Base-by-base conservation (phyloP, 2,888 invertebrate species). In the Thera britannica region DNA sequence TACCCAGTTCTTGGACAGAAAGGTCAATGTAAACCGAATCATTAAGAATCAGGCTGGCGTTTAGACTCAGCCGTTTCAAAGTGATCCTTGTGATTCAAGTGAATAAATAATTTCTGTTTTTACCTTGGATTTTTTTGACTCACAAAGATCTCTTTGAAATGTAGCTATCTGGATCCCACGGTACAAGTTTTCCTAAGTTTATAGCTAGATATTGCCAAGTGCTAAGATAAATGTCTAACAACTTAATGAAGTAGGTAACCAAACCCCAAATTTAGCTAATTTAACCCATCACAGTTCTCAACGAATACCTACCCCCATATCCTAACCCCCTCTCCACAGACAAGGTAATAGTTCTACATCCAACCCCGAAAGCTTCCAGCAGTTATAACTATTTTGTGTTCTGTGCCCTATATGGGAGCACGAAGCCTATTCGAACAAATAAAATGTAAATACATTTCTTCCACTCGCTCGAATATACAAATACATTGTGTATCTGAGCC, bases 371-470 rank as follows among this genome's bases (percentile, higher is more conserved):
- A 36, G 38, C 8, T 55, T 9, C 9, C 57, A 51, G 7, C 8
- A 46, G 46, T 38, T 38, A 7, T 52, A 52, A 52, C 62, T 62
- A 54, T 44, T 55, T 51, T 44, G 51, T 57, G 23, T 12, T 61
- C 60, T 51, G 35, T 12, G 58, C n/a, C 54, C 65, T 65, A 65
- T 49, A 65, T 62, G 64, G 55, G 59, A 56, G 51, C 57, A 35
- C 54, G 36, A 51, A 44, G 62, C 59, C 60, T 66, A 68, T 67
- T 68, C 73, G 66, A 68, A 69, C 66, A 69, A 72, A 70, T 70
- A 70, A 46, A 72, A 75, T 73, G 75, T 75, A 75, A 73, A 75
- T 75, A 75, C 68, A 69, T 71, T 72, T 68, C 72, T 75, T 73
- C 68, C 71, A 67, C 62, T 69, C 55, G 46, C 73, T 66, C 67